Conservation (phyloP, 2,797 vertebrate genomes). For the Trachurus trachurus region DNA sequence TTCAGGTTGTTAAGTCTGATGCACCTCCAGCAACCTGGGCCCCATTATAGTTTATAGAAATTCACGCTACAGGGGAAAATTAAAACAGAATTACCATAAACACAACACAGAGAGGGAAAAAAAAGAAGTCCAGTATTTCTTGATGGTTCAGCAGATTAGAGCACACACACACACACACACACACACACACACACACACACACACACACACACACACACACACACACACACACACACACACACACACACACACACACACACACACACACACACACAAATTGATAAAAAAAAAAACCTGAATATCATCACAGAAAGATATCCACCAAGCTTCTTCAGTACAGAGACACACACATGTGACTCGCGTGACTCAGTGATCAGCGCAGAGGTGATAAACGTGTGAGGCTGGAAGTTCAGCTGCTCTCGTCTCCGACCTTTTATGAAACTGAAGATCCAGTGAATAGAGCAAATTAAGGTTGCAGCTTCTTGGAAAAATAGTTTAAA, state of each 20-base stretch:
- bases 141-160: slow-evolving; percentile 38
- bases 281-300: neutral
- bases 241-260: neutral
- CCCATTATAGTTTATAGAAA: slow-evolving; percentile 22
- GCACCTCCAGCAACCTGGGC: slow-evolving; percentile 27
- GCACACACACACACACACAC: neutral
- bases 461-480: slow-evolving; percentile 3
- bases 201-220: too few relatives aligned
- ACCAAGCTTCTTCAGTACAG: slow-evolving; percentile 2
- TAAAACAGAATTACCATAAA: slow-evolving; percentile 40
- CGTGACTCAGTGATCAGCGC: neutral
- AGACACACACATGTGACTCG: neutral
- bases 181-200: too few relatives aligned
- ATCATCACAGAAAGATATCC: neutral
- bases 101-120: slow-evolving; percentile 11
- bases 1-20: slow-evolving; percentile 28
- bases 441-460: neutral
- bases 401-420: neutral
- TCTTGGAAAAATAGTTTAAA: slow-evolving; percentile 13
- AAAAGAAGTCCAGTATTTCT: slow-evolving; percentile 24
- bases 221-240: neutral
- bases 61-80: slow-evolving; percentile 34
- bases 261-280: neutral
- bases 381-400: slow-evolving; percentile 12
- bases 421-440: neutral